Evolutionary conservation across 2,797 vertebrate species (phyloP).

Genomic region (Chaetodon trifasciatus): DNA sequence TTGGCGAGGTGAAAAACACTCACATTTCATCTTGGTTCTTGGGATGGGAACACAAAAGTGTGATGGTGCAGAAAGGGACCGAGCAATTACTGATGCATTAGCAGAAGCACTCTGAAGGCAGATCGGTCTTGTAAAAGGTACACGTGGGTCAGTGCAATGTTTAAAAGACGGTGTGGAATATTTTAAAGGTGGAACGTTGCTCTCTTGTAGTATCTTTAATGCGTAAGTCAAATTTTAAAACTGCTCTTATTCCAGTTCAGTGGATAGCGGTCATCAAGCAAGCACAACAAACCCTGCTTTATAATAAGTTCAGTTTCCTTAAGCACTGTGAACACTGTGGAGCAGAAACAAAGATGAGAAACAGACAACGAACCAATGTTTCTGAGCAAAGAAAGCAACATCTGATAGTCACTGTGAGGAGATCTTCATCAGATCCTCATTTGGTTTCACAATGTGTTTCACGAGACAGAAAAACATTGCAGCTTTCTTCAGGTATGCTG

Average conservation of each 20-base stretch:
- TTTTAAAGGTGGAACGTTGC: neutral
- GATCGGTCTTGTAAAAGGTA: conserved; percentile 6
- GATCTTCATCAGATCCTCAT: neutral
- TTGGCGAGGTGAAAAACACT: conserved; percentile 13
- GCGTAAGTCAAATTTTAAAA: conserved; percentile 9
- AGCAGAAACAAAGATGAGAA: neutral
- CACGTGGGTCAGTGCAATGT: neutral
- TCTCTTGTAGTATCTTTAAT: neutral
- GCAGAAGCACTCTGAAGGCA: conserved; percentile 7
- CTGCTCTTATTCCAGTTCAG: conserved; percentile 3
- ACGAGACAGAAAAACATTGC: neutral
- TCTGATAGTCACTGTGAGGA: neutral
- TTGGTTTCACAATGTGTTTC: neutral
- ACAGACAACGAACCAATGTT: neutral
- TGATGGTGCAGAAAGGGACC: conserved; percentile 3
- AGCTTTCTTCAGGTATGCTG: neutral
- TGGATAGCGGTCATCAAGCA: neutral
- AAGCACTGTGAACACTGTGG: neutral
- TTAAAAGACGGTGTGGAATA: neutral
- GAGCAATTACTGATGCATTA: conserved; percentile 43
- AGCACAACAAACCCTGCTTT: neutral
- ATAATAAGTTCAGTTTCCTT: neutral
- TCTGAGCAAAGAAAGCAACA: neutral
- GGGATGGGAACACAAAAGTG: conserved; percentile 12
- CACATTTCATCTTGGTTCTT: conserved; percentile 11